phyloP scores from a whole-genome alignment of 2,113 vertebrate genomes.

The Gorsachius goisagi region DNA sequence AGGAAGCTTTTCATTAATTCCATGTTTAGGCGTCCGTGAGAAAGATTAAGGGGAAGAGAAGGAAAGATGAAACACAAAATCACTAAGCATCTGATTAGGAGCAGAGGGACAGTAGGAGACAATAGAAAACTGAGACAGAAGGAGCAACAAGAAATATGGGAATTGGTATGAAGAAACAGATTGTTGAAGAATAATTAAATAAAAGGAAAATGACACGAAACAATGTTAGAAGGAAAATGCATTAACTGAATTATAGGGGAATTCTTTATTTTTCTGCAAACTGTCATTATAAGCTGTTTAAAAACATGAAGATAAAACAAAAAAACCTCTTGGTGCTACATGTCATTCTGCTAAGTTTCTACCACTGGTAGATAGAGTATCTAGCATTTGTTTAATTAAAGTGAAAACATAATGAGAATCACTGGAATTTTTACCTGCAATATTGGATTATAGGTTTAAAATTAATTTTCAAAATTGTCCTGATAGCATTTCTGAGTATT shows the following conservation, averaged over 20 bases:
- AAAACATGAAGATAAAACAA: neutral
- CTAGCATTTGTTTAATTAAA: neutral
- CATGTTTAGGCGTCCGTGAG: neutral
- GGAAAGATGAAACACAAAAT: neutral
- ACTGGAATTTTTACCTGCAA: neutral
- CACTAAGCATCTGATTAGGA: neutral
- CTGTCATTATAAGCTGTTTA: neutral
- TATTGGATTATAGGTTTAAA: neutral
- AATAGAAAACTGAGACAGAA: neutral
- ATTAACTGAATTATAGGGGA: neutral
- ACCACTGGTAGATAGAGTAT: neutral
- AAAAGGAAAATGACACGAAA: neutral
- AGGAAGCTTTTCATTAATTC: neutral
- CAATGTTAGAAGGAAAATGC: neutral
- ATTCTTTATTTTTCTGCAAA: neutral
- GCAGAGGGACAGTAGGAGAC: neutral
- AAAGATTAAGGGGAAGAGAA: neutral
- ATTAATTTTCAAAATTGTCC: neutral
- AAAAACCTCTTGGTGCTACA: neutral
- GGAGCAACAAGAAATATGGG: neutral
- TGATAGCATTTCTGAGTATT: neutral
- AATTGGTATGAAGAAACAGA: neutral
- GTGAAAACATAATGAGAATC: neutral
- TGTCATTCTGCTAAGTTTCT: neutral
- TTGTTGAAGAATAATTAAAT: neutral